A percentile compares a stretch with the other conserved stretches of the same genome.
Evolutionary conservation across 2,888 invertebrate species (phyloP).

Genomic region (Chromoteleia sp.): DNA sequence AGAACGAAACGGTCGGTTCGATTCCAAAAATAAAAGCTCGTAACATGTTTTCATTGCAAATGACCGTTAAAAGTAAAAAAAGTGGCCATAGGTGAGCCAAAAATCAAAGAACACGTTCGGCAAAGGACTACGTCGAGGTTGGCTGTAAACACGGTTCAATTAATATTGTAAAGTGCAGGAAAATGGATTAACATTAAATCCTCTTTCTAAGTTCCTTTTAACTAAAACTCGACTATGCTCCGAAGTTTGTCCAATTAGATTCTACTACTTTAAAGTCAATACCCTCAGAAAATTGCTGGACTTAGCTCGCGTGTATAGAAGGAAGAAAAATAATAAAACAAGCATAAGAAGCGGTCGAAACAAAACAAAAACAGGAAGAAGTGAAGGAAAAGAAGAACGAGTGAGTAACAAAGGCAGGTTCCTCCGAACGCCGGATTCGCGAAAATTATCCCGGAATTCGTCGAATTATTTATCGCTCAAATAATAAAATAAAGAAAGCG

Average conservation of each 20-base stretch:
- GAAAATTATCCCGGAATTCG: constrained; percentile 22
- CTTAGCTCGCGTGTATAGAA: constrained; percentile 37
- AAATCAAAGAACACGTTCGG: constrained; percentile 23
- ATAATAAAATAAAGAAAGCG: background rate
- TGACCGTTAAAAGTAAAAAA: background rate
- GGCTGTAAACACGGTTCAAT: constrained; percentile 58
- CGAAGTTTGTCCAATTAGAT: constrained; percentile 80
- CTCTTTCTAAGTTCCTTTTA: constrained; percentile 71
- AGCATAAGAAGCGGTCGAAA: constrained; percentile 15
- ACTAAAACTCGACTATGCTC: constrained; percentile 71
- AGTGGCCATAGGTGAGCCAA: constrained; percentile 4
- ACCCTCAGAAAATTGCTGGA: constrained; percentile 78
- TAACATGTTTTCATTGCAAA: background rate
- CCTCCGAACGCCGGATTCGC: background rate
- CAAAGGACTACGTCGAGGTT: constrained; percentile 27
- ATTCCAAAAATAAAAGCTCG: background rate
- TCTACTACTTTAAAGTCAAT: constrained; percentile 78
- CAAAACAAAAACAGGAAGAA: background rate
- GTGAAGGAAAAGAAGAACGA: background rate
- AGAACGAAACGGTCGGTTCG: background rate
- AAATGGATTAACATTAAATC: constrained; percentile 80
- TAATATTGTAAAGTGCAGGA: constrained; percentile 70
- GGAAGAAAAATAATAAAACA: constrained; percentile 35
- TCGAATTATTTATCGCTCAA: constrained; percentile 1
- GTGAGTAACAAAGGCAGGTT: background rate